Evolutionary conservation across 2,113 vertebrate genomes (phyloP), one percentile per base, ranked within the genome.

Genomic region (Axis porcinus): DNA sequence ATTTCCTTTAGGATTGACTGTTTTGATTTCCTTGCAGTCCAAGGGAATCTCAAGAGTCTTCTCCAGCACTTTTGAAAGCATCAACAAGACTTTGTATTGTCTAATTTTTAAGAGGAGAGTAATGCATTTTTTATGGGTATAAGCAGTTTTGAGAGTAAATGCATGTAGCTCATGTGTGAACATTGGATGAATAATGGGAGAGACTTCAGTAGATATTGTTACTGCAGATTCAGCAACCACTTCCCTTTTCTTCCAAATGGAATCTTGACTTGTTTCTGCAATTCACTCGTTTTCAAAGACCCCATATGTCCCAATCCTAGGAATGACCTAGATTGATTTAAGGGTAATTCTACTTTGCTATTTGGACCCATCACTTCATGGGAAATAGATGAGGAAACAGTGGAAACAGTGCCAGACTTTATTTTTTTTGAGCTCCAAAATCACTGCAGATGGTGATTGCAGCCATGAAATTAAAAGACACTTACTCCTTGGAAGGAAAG

Each of bases 111-210:
- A 9, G 84, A 85, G 57, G 30, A 28, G 0, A 14, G 85, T 7
- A 36, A 27, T 87, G n/a, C 10, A 13, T 45, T 67, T 58, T 16
- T 70, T 13, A n/a, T 33, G 52, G 5, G 2, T 28, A 11, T 81
- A 58, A 70, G 25, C n/a, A 6, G 58, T 60, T 28, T 45, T 30
- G 36, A 54, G 58, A 33, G 88, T 70, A 12, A 36, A 25, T 7
- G 10, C 6, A 5, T 2, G 43, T 6, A 15, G 3, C 5, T 1
- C 6, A 1, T 12, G 16, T 27, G 40, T 33, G 40, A 9, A 43
- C 19, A 7, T 1, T 47, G 89, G 33, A 2, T 50, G 3, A 40
- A 25, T 23, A 21, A 70, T 3, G 10, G 14, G 23, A 14, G 10
- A 19, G 16, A 55, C 13, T 70, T 40, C n/a, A 1, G 19, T 9